phyloP scores from a whole-genome alignment of 2,797 vertebrate species.

The Knipowitschia caucasica region DNA sequence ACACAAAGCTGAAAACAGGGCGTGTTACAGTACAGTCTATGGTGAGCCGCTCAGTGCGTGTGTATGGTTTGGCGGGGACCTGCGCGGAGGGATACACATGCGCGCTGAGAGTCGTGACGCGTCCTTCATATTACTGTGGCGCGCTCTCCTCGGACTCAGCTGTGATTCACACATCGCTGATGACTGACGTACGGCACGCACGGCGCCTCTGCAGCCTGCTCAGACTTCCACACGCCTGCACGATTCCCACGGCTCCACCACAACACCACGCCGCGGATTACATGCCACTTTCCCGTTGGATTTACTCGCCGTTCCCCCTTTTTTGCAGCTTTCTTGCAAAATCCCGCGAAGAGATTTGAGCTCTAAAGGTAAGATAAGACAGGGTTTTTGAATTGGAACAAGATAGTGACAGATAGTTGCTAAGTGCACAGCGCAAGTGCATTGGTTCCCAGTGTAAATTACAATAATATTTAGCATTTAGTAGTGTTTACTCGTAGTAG shows the following conservation, averaged over 20 bases:
- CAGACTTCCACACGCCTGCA: conserved; percentile 27
- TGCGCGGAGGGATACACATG: conserved; percentile 48
- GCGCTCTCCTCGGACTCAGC: conserved; percentile 41
- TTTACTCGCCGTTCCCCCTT: conserved; percentile 45
- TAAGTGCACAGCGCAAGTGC: conserved; percentile 8
- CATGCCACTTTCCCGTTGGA: conserved; percentile 60
- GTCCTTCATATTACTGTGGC: conserved; percentile 40
- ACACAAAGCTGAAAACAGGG: rapidly evolving
- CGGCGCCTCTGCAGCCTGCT: conserved; percentile 19
- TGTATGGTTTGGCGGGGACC: conserved; percentile 60
- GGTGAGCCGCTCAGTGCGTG: no score
- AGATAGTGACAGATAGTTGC: background rate
- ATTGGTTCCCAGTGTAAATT: no score
- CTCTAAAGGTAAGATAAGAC: conserved; percentile 49
- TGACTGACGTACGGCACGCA: conserved; percentile 31
- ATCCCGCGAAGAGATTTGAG: conserved; percentile 22
- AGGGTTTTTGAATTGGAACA: conserved; percentile 4
- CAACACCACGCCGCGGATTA: conserved; percentile 54
- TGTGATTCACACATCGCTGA: conserved; percentile 59
- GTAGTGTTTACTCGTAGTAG: conserved; percentile 21
- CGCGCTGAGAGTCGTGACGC: conserved; percentile 15
- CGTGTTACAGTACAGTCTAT: background rate
- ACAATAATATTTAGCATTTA: no score
- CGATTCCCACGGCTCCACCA: conserved; percentile 12
- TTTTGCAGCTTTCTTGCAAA: conserved; percentile 18